Percentiles rank a stretch among this genome's conserved stretches.
phyloP scores from a whole-genome alignment of 2,797 vertebrate species.

The Neomorphus geoffroyi region DNA sequence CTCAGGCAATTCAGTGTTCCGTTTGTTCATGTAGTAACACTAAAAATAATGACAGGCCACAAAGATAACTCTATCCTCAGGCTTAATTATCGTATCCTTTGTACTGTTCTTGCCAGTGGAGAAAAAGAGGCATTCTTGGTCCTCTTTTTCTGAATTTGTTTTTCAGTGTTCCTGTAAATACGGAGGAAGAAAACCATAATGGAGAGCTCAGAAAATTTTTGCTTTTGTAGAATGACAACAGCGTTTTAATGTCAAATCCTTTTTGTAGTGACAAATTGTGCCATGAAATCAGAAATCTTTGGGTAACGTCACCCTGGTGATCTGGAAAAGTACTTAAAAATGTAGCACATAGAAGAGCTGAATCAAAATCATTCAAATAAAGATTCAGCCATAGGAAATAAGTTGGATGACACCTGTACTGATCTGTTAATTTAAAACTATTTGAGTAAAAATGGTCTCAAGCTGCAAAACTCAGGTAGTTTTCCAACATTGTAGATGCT shows the following conservation, averaged over 20 bases:
- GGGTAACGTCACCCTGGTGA: neutral
- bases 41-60: neutral
- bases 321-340: neutral
- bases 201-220: neutral
- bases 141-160: neutral
- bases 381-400: neutral
- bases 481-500: neutral
- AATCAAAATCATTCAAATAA: neutral
- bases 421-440: neutral
- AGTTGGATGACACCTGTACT: neutral
- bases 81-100: slow-evolving; percentile 34
- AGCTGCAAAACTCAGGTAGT: neutral
- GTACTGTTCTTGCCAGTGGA: neutral
- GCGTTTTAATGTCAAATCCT: neutral
- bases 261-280: neutral
- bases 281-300: neutral
- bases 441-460: neutral
- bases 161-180: neutral
- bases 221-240: neutral
- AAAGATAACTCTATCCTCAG: neutral
- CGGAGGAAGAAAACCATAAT: neutral
- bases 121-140: neutral
- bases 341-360: neutral
- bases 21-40: slow-evolving; percentile 20
- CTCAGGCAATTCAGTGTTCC: slow-evolving; percentile 30